A percentile compares a stretch with the other conserved stretches of the same genome.
phyloP scores from a whole-genome alignment of 2,888 invertebrate genomes.

The Drosophila differens region DNA sequence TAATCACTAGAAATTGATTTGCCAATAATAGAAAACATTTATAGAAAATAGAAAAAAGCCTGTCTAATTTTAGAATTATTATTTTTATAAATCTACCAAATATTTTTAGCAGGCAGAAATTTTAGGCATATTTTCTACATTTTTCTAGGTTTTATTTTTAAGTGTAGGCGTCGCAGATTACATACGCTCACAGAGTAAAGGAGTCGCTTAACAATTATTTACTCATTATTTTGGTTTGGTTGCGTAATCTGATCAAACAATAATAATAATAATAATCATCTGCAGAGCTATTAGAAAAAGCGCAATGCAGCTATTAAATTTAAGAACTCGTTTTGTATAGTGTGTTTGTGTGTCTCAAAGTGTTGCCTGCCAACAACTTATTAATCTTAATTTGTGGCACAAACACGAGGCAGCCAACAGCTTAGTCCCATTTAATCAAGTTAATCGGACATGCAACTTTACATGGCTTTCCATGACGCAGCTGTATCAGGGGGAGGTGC shows the following conservation, averaged over 20 bases:
- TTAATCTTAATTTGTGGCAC: slow-evolving; percentile 45
- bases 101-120: not conserved
- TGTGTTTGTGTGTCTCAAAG: not conserved
- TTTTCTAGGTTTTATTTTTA: not conserved
- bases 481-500: not conserved
- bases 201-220: not conserved
- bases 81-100: not conserved
- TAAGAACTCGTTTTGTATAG: not conserved
- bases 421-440: slow-evolving; percentile 60
- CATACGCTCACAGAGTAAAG: not conserved
- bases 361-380: slow-evolving; percentile 43
- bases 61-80: not conserved
- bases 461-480: slow-evolving; percentile 11
- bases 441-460: slow-evolving; percentile 62
- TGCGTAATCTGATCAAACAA: not conserved
- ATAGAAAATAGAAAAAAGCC: not conserved
- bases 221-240: not conserved
- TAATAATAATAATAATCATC: not conserved
- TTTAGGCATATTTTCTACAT: not conserved
- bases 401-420: slow-evolving; percentile 39
- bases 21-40: not conserved
- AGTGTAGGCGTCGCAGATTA: not conserved
- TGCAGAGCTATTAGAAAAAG: not conserved
- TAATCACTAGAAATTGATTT: not conserved
- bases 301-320: not conserved